These are phyloP conservation scores for Calidris pugnax DNA, from an alignment of 2,113 vertebrate species.

Conservation along the genomic window DNA sequence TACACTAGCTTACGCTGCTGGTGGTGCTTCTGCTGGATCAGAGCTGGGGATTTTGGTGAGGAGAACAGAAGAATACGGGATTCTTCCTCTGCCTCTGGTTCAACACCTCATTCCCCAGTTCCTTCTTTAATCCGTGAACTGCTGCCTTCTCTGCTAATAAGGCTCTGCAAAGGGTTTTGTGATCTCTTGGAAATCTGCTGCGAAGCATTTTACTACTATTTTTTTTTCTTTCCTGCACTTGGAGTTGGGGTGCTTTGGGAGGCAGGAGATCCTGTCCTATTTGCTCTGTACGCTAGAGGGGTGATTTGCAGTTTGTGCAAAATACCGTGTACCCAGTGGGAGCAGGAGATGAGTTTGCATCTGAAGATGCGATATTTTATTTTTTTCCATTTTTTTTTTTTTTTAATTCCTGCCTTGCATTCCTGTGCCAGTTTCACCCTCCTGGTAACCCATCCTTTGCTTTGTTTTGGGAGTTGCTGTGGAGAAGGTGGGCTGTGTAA, in stretches of 20 bases:
- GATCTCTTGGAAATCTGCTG: not conserved
- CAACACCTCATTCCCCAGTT: not conserved
- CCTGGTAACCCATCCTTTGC: not conserved
- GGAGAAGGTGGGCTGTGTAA: not conserved
- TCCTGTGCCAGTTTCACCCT: not conserved
- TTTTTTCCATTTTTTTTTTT: not conserved
- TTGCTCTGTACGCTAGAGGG: not conserved
- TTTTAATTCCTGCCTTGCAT: not conserved
- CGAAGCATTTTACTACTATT: not conserved
- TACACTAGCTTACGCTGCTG: not conserved
- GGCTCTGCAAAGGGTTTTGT: not conserved
- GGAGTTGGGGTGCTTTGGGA: not conserved
- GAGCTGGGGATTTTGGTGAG: not conserved
- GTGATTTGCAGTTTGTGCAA: not conserved
- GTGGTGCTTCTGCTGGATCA: not conserved
- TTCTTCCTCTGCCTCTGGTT: not conserved
- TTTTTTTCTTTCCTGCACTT: not conserved
- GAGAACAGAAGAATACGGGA: not conserved
- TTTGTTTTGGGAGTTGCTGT: not conserved
- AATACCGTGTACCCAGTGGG: not conserved
- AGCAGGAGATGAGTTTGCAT: not conserved
- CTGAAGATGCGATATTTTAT: not conserved
- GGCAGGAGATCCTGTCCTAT: not conserved
- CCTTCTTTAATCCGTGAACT: not conserved
- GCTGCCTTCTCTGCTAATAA: not conserved